Evolutionary conservation across 2,113 vertebrate genomes (phyloP).

Genomic region (Carassius gibelio): DNA sequence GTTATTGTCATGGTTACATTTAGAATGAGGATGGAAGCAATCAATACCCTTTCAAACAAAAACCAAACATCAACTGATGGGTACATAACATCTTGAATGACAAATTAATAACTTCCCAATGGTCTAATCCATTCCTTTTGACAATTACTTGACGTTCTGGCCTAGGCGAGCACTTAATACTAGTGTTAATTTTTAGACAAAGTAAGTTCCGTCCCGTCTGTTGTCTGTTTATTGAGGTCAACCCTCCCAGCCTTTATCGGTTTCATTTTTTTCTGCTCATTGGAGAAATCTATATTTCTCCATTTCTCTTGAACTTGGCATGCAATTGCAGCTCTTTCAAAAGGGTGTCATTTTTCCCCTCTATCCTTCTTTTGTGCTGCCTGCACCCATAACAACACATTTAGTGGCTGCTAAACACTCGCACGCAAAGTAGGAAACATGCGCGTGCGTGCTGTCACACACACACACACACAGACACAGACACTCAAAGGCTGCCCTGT

Average conservation of each 20-base stretch:
- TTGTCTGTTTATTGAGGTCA: constrained; percentile 45
- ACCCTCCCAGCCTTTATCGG: constrained; percentile 40
- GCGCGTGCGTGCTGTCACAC: constrained; percentile 76
- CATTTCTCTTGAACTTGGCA: constrained; percentile 38
- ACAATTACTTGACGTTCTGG: neutral
- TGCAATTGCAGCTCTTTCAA: constrained; percentile 60
- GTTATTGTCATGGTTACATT: constrained; percentile 23
- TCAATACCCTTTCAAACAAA: constrained; percentile 16
- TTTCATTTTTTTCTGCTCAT: constrained; percentile 45
- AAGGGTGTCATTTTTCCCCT: constrained; percentile 70
- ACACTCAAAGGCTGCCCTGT: constrained; percentile 67
- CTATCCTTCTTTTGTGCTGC: constrained; percentile 67
- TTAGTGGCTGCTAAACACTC: constrained; percentile 68
- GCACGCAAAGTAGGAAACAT: constrained; percentile 65
- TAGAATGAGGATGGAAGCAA: constrained; percentile 33
- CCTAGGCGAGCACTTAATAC: constrained; percentile 11
- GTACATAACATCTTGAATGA: neutral
- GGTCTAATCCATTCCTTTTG: neutral
- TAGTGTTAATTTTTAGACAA: constrained; percentile 25
- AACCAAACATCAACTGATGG: neutral
- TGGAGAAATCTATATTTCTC: constrained; percentile 52
- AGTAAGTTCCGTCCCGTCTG: constrained; percentile 40
- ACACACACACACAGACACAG: constrained; percentile 72
- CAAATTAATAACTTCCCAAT: neutral
- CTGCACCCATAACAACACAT: constrained; percentile 67